phyloP scores from a whole-genome alignment of 2,797 vertebrate species.

The Pseudochirops cupreus region DNA sequence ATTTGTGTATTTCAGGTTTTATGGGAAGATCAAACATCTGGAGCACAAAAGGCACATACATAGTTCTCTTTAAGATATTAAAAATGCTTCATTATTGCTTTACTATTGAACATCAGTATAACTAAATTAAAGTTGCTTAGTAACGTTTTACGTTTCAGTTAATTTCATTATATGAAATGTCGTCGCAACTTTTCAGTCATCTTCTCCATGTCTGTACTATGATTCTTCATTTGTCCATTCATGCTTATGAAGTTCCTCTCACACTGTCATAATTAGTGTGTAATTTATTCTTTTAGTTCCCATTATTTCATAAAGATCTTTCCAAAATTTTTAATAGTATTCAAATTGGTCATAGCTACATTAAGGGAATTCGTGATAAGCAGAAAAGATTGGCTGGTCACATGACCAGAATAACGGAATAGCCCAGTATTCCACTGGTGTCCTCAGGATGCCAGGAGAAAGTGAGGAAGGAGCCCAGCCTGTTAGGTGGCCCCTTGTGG shows the following conservation, averaged over 20 bases:
- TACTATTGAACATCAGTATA: not conserved
- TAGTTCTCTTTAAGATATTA: not conserved
- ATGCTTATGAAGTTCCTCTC: not conserved
- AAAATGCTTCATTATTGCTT: not conserved
- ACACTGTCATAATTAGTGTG: not conserved
- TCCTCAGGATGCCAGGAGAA: not conserved
- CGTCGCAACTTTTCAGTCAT: not conserved
- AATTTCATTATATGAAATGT: not conserved
- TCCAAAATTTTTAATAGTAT: not conserved
- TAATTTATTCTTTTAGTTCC: not conserved
- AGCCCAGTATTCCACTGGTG: not conserved
- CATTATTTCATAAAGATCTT: not conserved
- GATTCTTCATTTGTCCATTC: not conserved
- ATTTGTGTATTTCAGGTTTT: not conserved
- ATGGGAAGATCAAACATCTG: not conserved
- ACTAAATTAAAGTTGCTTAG: not conserved
- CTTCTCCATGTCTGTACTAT: not conserved
- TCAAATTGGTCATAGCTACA: not conserved
- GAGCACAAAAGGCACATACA: not conserved
- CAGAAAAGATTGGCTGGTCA: not conserved
- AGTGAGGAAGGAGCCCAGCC: not conserved
- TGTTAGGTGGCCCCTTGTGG: not conserved
- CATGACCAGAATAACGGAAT: not conserved
- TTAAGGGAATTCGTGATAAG: not conserved
- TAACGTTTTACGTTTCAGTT: not conserved